Evolutionary conservation across 2,888 invertebrate genomes (phyloP).

Genomic region (Oligia latruncula): DNA sequence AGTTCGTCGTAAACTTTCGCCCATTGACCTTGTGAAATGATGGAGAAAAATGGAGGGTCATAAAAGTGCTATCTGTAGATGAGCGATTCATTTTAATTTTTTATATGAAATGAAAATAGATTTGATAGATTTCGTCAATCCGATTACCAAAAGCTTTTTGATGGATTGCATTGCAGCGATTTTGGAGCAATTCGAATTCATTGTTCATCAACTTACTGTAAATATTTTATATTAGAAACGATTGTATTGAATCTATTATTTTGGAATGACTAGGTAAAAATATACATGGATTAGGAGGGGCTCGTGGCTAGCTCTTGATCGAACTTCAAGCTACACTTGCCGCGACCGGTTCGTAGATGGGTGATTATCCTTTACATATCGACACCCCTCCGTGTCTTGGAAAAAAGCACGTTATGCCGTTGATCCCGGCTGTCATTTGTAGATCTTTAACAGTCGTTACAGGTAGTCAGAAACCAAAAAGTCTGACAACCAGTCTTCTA

Average conservation of each 20-base stretch:
- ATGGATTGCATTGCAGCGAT: constrained; percentile 52
- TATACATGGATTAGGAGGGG: background rate
- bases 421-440: background rate
- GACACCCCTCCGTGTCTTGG: background rate
- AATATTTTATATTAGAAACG: constrained; percentile 17
- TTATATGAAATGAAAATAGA: constrained; percentile 53
- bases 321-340: background rate
- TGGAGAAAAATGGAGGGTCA: constrained; percentile 21
- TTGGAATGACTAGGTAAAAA: constrained; percentile 4
- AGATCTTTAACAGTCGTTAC: background rate
- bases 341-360: background rate
- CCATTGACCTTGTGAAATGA: constrained; percentile 15
- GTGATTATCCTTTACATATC: background rate
- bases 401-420: background rate
- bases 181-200: constrained; percentile 30
- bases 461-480: background rate
- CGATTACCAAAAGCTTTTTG: constrained; percentile 58
- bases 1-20: constrained; percentile 13
- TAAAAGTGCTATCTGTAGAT: constrained; percentile 26
- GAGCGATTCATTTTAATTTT: constrained; percentile 48
- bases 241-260: constrained; percentile 13
- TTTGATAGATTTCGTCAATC: constrained; percentile 53
- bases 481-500: background rate
- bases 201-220: constrained; percentile 24
- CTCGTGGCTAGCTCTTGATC: background rate